A percentile compares a stretch with the other conserved stretches of the same genome.
Conservation (phyloP, 2,888 invertebrate genomes). For the Chaetogeoica ovagalla region DNA sequence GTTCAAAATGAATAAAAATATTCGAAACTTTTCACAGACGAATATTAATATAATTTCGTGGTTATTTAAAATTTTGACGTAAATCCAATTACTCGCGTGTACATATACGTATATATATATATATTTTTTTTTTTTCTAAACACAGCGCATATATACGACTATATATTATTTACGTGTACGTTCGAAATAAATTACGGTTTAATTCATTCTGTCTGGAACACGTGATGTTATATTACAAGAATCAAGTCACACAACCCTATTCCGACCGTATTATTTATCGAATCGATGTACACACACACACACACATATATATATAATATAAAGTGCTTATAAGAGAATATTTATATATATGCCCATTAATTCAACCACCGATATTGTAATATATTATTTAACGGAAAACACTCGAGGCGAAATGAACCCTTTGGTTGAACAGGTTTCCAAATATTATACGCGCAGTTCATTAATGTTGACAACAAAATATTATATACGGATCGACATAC, state of each 20-base stretch:
- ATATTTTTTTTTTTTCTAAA: not conserved
- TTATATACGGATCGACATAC: not conserved
- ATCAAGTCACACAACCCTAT: conserved; percentile 29
- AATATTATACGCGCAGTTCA: not conserved
- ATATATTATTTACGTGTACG: not conserved
- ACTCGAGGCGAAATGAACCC: conserved; percentile 28
- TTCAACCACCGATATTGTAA: conserved; percentile 20
- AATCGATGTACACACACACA: too few relatives aligned
- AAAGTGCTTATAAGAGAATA: not conserved
- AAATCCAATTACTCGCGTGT: not conserved
- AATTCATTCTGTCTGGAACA: not conserved
- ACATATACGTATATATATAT: not conserved
- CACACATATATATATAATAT: not conserved
- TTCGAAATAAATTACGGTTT: conserved; percentile 25
- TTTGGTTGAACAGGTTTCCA: conserved; percentile 17
- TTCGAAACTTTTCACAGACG: too few relatives aligned
- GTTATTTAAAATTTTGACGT: not conserved
- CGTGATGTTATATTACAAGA: not conserved
- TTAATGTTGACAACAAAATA: conserved; percentile 40
- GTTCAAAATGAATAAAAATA: too few relatives aligned
- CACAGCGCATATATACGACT: not conserved
- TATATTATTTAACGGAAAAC: conserved; percentile 24
- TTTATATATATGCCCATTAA: not conserved
- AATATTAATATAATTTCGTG: not conserved
- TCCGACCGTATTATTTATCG: conserved; percentile 1